Base-by-base conservation (phyloP, 2,113 vertebrate species). In the Centropristis striata region DNA sequence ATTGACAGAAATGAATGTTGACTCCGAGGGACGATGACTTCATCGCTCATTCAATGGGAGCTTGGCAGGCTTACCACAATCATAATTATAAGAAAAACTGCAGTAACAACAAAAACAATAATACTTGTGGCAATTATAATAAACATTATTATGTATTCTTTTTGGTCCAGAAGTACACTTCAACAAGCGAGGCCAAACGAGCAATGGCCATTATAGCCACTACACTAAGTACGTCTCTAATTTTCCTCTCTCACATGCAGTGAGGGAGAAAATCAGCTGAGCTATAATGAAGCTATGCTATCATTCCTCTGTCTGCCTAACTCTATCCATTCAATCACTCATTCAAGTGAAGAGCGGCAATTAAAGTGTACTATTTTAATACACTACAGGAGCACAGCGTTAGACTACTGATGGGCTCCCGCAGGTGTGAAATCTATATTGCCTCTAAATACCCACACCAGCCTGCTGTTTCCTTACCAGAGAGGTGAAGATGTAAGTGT, bases 401-500 rank as follows among this genome's bases (percentile, higher is more conserved):
- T 42, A 32, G 37, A 77, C 49, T 16, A 47, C 54, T 39, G 50
- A 55, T 77, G 28, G 36, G 32, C 65, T 71, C 37, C 12, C 41
- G 53, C 37, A 75, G 77, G 63, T 66, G 68, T 73, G 16, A 84
- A 71, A 79, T 81, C 41, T 53, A 51, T 46, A 42, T 49, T 49
- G 58, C 6, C 20, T 57, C 50, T 60, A 39, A 75, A 71, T 37
- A 37, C 25, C 54, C 51, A 51, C 44, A 57, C 8, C 27, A 13
- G 32, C 60, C 3, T 15, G 16, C 16, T 13, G 53, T 63, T 61
- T 77, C 23, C 97, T 98, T 97, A 99, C 98, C 98, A 99, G 95
- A 83, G 98, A 99, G 83, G 98, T 99, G 95, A 99, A 98, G 96
- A 99, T 99, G 94, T 99, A 99, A 13, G 98, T 99, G 93, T 99